Base-by-base conservation (phyloP, 2,113 vertebrate species). In the Xyrauchen texanus region DNA sequence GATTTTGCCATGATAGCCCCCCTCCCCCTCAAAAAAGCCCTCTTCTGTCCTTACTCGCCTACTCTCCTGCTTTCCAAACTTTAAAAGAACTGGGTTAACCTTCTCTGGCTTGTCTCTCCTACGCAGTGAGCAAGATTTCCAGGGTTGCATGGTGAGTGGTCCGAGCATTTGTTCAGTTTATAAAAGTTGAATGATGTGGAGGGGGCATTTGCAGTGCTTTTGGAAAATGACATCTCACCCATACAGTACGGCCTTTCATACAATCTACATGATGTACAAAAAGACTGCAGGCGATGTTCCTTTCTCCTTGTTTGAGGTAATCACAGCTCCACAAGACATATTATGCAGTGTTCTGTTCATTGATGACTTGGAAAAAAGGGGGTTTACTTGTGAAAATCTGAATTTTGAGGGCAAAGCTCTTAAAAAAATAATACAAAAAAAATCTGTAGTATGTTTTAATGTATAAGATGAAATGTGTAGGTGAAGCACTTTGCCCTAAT, bases 41-140 rank as follows among this genome's bases (percentile, higher is more conserved):
- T 65, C 11, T 82, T 13, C 13, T 16, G 49, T 9, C 46, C 61
- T 57, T 52, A 4, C 9, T 42, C 44, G 4, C 65, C 53, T 34
- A 64, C 70, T 72, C 61, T 1, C 42, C 4, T 61, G 5, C 51
- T 80, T 21, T 55, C 61, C 57, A 68, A 82, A 57, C 62, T 51
- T 16, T 65, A n/a, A 65, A 67, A 49, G 7, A 12, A 51, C 44
- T 21, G 66, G 21, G 68, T 72, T 60, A 78, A 67, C 68, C 68
- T 78, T 63, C 61, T 15, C 46, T 69, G 53, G 13, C 58, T 61
- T 62, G 58, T 49, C 61, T 34, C 68, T 82, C 53, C 55, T 68
- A 66, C 81, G 63, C 51, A 64, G 52, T 45, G 42, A 42, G 60
- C 45, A 55, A 66, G 16, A 65, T 61, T 77, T 82, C 75, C 68